Percentiles rank a stretch among this genome's conserved stretches.
phyloP scores from a whole-genome alignment of 2,113 vertebrate genomes.

The Spea multiplicata region DNA sequence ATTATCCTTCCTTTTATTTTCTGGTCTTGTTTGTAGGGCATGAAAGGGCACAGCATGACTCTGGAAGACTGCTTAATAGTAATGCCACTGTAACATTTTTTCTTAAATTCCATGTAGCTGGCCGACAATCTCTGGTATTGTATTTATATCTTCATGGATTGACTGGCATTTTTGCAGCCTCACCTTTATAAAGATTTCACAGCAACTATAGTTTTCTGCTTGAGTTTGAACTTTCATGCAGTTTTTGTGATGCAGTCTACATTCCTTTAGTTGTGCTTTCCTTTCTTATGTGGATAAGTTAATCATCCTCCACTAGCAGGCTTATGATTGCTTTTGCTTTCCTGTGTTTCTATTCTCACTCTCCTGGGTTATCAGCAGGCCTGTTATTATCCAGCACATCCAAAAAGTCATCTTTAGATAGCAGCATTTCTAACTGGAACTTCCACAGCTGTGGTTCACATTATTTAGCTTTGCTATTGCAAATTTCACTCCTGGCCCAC shows the following conservation, averaged over 20 bases:
- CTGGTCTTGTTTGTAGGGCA: background rate
- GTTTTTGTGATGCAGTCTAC: background rate
- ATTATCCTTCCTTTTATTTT: too few relatives aligned
- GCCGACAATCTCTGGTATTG: background rate
- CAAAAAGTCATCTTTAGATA: background rate
- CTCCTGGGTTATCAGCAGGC: background rate
- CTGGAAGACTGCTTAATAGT: background rate
- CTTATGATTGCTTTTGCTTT: conserved; percentile 2
- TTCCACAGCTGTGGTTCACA: background rate
- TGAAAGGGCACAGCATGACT: background rate
- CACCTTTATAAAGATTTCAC: background rate
- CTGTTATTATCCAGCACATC: background rate
- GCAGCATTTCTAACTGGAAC: background rate
- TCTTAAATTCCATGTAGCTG: background rate
- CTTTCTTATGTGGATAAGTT: conserved; percentile 1
- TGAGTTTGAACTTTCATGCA: background rate
- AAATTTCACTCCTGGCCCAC: background rate
- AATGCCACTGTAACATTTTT: background rate
- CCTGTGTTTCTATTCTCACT: background rate
- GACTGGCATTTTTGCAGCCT: background rate
- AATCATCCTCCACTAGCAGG: conserved; percentile 15
- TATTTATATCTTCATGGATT: background rate
- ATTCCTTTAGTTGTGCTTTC: background rate
- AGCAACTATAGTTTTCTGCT: background rate
- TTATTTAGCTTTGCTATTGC: conserved; percentile 1